Percentiles rank a stretch among this genome's conserved stretches.
phyloP scores from a whole-genome alignment of 2,797 vertebrate genomes.

The Danionella dracula region DNA sequence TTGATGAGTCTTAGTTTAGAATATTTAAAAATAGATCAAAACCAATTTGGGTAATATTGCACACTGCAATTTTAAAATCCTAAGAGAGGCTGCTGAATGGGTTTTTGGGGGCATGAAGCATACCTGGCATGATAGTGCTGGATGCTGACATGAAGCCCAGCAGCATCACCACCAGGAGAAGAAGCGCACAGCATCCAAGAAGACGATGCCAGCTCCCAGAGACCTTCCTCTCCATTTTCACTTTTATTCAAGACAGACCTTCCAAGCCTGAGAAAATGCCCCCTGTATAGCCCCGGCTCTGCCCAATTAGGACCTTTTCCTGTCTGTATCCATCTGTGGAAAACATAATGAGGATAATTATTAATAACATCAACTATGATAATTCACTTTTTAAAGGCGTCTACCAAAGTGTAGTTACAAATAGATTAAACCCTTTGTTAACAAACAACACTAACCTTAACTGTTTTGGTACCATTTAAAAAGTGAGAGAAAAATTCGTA shows the following conservation, averaged over 20 bases:
- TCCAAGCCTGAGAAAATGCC: constrained; percentile 15
- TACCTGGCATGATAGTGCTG: constrained; percentile 62
- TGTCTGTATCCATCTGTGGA: constrained; percentile 17
- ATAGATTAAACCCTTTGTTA: no score
- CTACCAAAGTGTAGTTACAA: no score
- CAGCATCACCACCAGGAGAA: constrained; percentile 51
- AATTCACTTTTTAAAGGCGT: no score
- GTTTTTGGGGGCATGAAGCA: background rate
- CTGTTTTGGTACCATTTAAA: no score
- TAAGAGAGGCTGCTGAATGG: no score
- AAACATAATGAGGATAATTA: background rate
- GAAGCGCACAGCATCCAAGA: constrained; percentile 35
- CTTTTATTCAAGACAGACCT: constrained; percentile 34
- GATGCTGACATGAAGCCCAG: constrained; percentile 54
- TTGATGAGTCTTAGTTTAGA: no score
- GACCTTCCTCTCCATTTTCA: constrained; percentile 49
- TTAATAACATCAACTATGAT: no score
- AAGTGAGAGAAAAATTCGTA: no score
- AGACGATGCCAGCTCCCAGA: constrained; percentile 38
- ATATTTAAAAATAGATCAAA: no score
- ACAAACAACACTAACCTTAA: no score
- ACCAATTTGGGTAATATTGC: no score
- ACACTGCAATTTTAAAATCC: no score
- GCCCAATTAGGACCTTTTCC: constrained; percentile 17
- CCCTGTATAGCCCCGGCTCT: constrained; percentile 37